Conservation (phyloP, 2,113 vertebrate genomes). For the Etia nguti region DNA sequence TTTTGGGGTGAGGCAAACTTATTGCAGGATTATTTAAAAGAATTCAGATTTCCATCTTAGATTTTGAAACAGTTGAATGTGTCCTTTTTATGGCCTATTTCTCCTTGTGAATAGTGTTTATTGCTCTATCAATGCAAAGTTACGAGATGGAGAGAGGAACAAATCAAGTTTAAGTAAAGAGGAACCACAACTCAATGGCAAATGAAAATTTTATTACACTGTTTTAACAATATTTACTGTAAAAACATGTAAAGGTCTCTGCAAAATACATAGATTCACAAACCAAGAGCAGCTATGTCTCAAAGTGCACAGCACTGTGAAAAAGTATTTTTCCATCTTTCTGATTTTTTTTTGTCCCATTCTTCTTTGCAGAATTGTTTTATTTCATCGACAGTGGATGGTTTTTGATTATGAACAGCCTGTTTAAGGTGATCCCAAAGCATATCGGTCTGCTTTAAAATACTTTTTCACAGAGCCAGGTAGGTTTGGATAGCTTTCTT, state of each 20-base stretch:
- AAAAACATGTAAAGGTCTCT: background rate
- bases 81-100: background rate
- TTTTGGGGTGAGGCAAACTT: background rate
- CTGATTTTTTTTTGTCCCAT: background rate
- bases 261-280: background rate
- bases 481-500: background rate
- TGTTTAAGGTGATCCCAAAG: background rate
- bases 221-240: background rate
- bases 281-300: no score
- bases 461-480: background rate
- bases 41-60: background rate
- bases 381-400: background rate
- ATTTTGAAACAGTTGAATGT: background rate
- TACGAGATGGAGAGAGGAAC: background rate
- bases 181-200: background rate
- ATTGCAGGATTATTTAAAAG: background rate
- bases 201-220: rapidly evolving
- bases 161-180: background rate
- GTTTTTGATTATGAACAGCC: background rate
- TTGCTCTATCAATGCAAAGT: background rate
- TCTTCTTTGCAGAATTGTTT: background rate
- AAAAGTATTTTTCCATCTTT: background rate
- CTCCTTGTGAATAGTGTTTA: background rate
- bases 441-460: background rate
- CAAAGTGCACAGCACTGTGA: background rate